A percentile compares a stretch with the other conserved stretches of the same genome.
phyloP scores from a whole-genome alignment of 2,797 vertebrate genomes.

The Arctocebus calabarensis region DNA sequence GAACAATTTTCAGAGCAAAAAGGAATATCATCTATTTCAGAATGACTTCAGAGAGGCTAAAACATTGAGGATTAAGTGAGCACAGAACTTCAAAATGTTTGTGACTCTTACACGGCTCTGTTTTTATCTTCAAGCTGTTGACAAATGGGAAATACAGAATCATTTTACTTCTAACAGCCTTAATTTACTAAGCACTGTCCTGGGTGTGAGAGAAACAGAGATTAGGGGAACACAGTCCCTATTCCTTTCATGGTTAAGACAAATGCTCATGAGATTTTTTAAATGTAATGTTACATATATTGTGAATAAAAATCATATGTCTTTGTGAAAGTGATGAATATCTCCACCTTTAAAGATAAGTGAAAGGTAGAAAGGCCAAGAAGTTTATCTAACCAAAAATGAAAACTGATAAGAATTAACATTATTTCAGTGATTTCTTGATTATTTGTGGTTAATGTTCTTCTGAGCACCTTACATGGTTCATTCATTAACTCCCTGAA shows the following conservation, averaged over 20 bases:
- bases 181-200: constrained; percentile 9
- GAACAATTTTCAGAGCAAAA: background rate
- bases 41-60: constrained; percentile 41
- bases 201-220: background rate
- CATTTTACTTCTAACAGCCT: background rate
- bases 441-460: background rate
- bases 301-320: background rate
- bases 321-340: background rate
- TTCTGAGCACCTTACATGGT: background rate
- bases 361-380: background rate
- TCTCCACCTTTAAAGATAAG: background rate
- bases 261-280: background rate
- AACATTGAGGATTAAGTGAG: constrained; percentile 25
- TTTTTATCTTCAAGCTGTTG: constrained; percentile 48
- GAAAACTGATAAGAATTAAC: background rate
- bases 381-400: background rate
- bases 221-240: background rate
- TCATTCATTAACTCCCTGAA: background rate
- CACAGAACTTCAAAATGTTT: constrained; percentile 27
- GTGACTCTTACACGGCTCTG: background rate
- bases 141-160: background rate
- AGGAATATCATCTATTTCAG: background rate
- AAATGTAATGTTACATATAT: background rate
- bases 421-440: background rate
- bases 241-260: background rate